These are phyloP conservation scores for Chrysodeixis includens DNA, from an alignment of 2,888 invertebrate genomes.

Conservation along the genomic window DNA sequence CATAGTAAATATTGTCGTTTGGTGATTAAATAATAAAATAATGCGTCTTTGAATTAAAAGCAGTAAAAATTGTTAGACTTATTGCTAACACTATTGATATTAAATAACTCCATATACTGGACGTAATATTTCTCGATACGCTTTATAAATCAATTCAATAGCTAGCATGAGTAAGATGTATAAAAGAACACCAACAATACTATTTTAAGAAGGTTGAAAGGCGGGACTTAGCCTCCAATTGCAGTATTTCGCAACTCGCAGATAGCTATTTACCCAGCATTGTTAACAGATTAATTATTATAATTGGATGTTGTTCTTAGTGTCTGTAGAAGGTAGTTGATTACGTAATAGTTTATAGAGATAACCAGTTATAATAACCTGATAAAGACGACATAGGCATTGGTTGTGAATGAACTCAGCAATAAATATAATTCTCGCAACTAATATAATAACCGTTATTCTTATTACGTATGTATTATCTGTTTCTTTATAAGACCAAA, in stretches of 20 bases:
- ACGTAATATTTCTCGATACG: not conserved
- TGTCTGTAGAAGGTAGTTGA: constrained; percentile 12
- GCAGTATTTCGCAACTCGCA: not conserved
- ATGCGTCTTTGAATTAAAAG: not conserved
- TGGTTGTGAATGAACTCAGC: constrained; percentile 56
- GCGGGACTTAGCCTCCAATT: not conserved
- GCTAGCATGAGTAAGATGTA: not conserved
- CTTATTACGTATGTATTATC: not conserved
- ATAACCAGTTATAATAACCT: constrained; percentile 24
- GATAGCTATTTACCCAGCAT: constrained; percentile 9
- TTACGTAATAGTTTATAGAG: constrained; percentile 20
- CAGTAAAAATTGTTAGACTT: not conserved
- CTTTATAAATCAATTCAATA: not conserved
- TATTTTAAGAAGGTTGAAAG: not conserved
- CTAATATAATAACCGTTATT: not conserved
- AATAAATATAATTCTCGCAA: constrained; percentile 38
- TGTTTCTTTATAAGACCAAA: constrained; percentile 2
- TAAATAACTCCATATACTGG: not conserved
- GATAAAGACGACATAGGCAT: constrained; percentile 30
- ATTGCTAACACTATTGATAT: not conserved
- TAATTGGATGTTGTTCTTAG: constrained; percentile 9
- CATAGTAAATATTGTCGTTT: too few species aligned
- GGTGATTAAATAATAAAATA: too few species aligned
- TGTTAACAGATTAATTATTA: constrained; percentile 2
- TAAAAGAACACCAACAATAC: not conserved